Evolutionary conservation across 2,888 invertebrate genomes (phyloP).

Genomic region (Napeogenes sylphis): DNA sequence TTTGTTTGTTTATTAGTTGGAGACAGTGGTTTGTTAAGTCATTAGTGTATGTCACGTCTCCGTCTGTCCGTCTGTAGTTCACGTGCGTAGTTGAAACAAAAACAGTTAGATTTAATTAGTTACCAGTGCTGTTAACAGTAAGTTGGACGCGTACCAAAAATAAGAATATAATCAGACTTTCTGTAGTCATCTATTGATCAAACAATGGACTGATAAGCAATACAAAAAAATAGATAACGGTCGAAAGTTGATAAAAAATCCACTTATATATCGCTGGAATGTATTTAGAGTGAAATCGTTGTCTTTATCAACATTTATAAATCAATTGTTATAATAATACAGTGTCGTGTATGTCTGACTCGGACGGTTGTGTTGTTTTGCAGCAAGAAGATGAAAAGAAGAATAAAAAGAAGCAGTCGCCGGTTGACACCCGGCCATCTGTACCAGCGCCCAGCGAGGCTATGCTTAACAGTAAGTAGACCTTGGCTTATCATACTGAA

Average conservation of each 20-base stretch:
- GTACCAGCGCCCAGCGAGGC: slow-evolving; percentile 74
- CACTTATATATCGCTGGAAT: slow-evolving; percentile 11
- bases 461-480: slow-evolving; percentile 71
- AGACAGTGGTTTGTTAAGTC: neutral
- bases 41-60: neutral
- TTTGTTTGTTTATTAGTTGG: neutral
- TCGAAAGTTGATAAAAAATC: slow-evolving; percentile 57
- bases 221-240: slow-evolving; percentile 57
- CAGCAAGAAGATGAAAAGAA: slow-evolving; percentile 74
- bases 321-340: slow-evolving; percentile 27
- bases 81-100: neutral
- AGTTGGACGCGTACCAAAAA: slow-evolving; percentile 8
- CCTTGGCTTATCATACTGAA: neutral
- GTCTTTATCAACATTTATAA: slow-evolving; percentile 37
- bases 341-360: slow-evolving; percentile 51
- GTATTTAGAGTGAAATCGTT: slow-evolving; percentile 39
- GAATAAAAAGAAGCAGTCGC: slow-evolving; percentile 67
- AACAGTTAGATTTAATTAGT: too few relatives aligned
- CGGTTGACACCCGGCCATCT: slow-evolving; percentile 67
- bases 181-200: slow-evolving; percentile 50
- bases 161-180: slow-evolving; percentile 14
- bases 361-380: slow-evolving; percentile 44
- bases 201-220: slow-evolving; percentile 56
- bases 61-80: neutral
- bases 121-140: too few relatives aligned